Base-by-base conservation (phyloP, 1,140 invertebrate species). In the Pteromalus puparum region DNA sequence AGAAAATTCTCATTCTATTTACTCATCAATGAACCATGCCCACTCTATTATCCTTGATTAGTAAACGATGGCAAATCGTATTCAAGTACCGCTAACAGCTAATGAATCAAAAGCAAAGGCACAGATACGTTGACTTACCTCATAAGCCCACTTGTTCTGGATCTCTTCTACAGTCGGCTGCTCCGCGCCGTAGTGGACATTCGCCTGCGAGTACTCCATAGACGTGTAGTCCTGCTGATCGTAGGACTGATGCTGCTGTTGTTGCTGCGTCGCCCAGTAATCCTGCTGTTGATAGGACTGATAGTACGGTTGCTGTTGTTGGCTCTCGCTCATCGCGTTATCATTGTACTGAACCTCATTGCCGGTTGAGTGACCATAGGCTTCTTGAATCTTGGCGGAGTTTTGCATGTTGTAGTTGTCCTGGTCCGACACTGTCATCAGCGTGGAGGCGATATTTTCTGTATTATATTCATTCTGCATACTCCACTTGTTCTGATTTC, bases 91-190 rank as follows among this genome's bases (percentile, higher is more conserved):
- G 61, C n/a, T 6, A 61, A 42, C 18, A 34, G 70, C 86, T 73
- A 75, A 30, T 13, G 65, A 82, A 53, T 80, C 72, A 87, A 38
- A 74, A 53, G 26, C 76, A 83, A 80, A 61, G 67, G 24, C 18
- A 26, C 72, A 84, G 24, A 9, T 28, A 18, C 21, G 18, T 30
- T 26, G 67, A 82, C 87, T 87, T 89, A 93, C 92, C 92, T 93
- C 90, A 89, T 92, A 92, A 87, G 89, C 90, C 92, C 92, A 93
- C 30, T 89, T 91, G 67, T 88, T 90, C 65, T 90, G 90, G 46
- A 74, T 88, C 42, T 91, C 91, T 28, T 85, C 86, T 34, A 86
- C 81, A 13, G 90, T 90, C 53, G 84, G 42, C 48, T 92, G 91
- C 24, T 90, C 87, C 1, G 85, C 5, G 1, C 85, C 53, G 75